Evolutionary conservation across 2,113 vertebrate species (phyloP), one percentile per base, ranked within the genome.

Genomic region (Paradisaea rubra): DNA sequence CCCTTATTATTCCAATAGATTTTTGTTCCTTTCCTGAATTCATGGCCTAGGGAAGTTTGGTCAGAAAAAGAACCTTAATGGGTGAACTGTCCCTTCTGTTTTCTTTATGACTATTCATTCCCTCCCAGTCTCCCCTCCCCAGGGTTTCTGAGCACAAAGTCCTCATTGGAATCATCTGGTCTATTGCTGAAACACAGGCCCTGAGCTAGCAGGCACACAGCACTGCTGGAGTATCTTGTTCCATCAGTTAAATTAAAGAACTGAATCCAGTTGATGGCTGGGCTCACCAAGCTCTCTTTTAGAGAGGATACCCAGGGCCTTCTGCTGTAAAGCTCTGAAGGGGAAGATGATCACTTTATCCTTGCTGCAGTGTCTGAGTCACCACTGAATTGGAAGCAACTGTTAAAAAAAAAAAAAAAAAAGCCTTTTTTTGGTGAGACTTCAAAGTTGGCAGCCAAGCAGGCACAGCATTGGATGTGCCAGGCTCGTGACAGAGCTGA

Each of bases 331-430:
- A 95, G 69, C 52, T 95, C 37, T 71, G 85, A 85, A 84, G 45
- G 81, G 78, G 70, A 91, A 77, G 80, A 91, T 80, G 86, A 95
- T 96, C 47, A 6, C 81, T 96, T 91, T 82, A 95, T 71, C 71
- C 83, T 95, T 96, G 93, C 95, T 97, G 95, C 95, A 96, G 91
- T 93, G 59, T 57, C 93, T 94, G 96, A 96, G 84, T 97, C 97
- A 97, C 82, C 84, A 87, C 82, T 74, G 89, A 96, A 61, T 64
- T 96, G 95, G 76, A 97, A 91, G 84, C 7, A 18, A 86, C 84
- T 68, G 79, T 86, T 81, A 13, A 35, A 64, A 69, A 61, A 70
- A 74, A 49, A 74, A 49, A 71, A 77, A 83, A 77, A 77, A 89
- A 45, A 24, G 13, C 28, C 6, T 60, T 63, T 92, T 94, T 90